These are phyloP conservation scores for Melanostigma gelatinosum DNA, from an alignment of 2,113 vertebrate species.

Conservation along the genomic window DNA sequence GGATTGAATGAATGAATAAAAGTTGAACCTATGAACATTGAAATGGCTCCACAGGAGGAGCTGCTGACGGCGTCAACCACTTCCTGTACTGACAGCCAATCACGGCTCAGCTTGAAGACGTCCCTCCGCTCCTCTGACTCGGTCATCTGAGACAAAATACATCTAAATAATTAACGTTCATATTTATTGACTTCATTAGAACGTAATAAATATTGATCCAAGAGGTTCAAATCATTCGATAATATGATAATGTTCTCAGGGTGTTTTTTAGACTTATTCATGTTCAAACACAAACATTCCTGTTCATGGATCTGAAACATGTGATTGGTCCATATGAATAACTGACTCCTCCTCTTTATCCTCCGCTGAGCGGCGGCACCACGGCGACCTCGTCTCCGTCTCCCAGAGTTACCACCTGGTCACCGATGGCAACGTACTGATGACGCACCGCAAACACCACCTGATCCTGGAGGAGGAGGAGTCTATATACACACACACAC, in stretches of 20 bases:
- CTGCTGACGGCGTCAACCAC: constrained; percentile 85
- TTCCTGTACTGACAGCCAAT: constrained; percentile 87
- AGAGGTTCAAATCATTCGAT: not conserved
- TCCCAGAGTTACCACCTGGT: constrained; percentile 85
- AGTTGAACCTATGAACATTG: constrained; percentile 88
- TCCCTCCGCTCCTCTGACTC: constrained; percentile 62
- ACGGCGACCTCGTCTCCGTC: constrained; percentile 94
- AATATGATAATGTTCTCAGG: no score
- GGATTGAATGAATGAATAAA: no score
- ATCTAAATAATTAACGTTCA: not conserved
- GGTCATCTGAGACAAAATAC: not conserved
- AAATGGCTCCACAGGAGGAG: constrained; percentile 88
- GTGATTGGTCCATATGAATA: not conserved
- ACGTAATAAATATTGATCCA: not conserved
- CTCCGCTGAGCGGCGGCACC: constrained; percentile 95
- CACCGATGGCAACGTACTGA: constrained; percentile 90
- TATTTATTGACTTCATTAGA: not conserved
- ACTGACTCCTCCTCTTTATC: constrained; percentile 76
- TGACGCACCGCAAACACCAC: constrained; percentile 91
- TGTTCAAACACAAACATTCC: no score
- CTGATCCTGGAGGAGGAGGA: constrained; percentile 80
- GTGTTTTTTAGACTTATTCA: no score
- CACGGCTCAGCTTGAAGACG: constrained; percentile 84
- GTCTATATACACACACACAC: constrained; percentile 27
- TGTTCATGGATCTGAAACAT: not conserved